A percentile compares a stretch with the other conserved stretches of the same genome.
Conservation (phyloP, 2,888 invertebrate species). For the Sinodicranocentrus sp. region DNA sequence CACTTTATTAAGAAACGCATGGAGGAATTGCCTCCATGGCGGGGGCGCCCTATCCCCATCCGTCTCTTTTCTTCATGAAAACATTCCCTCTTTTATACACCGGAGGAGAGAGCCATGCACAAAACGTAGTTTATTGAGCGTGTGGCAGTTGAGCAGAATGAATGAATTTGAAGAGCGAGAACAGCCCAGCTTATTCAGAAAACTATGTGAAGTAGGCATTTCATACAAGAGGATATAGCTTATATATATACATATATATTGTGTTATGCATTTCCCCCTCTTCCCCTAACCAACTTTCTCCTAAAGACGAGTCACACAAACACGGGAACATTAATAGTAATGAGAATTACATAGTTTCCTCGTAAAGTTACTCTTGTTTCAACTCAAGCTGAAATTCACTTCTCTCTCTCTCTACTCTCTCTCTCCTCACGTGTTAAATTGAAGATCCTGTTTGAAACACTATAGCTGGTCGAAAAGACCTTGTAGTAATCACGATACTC, state of each 20-base stretch:
- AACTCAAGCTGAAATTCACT: slow-evolving; percentile 19
- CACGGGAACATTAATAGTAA: slow-evolving; percentile 33
- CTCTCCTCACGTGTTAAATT: slow-evolving; percentile 35
- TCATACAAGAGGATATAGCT: too few species aligned
- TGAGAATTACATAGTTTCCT: slow-evolving; percentile 55
- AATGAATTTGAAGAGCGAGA: slow-evolving; percentile 23
- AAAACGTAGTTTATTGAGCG: slow-evolving; percentile 41
- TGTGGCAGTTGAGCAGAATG: slow-evolving; percentile 42
- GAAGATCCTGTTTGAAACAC: slow-evolving; percentile 31
- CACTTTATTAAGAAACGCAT: slow-evolving; percentile 32
- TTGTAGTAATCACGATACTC: background rate
- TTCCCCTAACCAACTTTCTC: background rate
- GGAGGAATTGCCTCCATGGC: background rate
- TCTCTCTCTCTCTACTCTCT: background rate
- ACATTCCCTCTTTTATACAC: too few species aligned
- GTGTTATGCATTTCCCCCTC: background rate
- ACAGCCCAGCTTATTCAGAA: too few species aligned
- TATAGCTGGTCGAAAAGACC: background rate
- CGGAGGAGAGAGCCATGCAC: slow-evolving; percentile 8
- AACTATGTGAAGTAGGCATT: too few species aligned
- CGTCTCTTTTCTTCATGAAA: too few species aligned
- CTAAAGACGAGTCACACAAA: background rate
- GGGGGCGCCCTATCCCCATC: background rate
- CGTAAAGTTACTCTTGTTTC: slow-evolving; percentile 26
- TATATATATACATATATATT: background rate